Base-by-base conservation (phyloP, 2,888 invertebrate genomes). In the Andrena trimmerana region DNA sequence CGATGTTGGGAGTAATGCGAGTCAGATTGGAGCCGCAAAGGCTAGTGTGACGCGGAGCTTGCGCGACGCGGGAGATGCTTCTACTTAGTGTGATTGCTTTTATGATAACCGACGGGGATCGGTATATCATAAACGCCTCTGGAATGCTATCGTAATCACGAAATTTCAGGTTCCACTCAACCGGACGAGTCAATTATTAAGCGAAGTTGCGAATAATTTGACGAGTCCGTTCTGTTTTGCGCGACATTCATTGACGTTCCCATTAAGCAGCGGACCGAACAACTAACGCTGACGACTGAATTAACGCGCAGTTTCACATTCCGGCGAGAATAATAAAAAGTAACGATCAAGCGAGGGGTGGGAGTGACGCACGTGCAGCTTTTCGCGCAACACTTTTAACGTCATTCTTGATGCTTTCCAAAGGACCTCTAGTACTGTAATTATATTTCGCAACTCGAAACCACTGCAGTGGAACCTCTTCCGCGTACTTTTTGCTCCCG, bases 241-340 rank as follows among this genome's bases (percentile, higher is more conserved):
- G 27, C 33, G n/a, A 57, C 31, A 20, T 27, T 68, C 78, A 20
- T 63, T 48, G 65, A 75, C 42, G 65, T 57, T 10, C 52, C 27
- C 8, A 60, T 67, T 62, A 52, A 73, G 31, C 54, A 59, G 42
- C 42, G 29, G 2, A 16, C 33, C 24, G 24, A 42, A 16, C 29
- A 65, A 62, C 54, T n/a, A 67, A 68, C 62, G 52, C 48, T 7
- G 48, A 36, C 29, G 24, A 48, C 4, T 16, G 63, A 54, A 67
- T 72, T 62, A 50, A 67, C 62, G 67, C 16, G 33, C 4, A 7
- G 66, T 27, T 27, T 65, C 27, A 0, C 20, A 0, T 66, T 54
- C n/a, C 65, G 48, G 10, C 69, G 31, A 10, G 31, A 24, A 0
- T 70, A 65, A 79, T 50, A 59, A 42, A 24, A 50, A 59, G 13